Evolutionary conservation across 2,113 vertebrate species (phyloP), one percentile per base, ranked within the genome.

Genomic region (Poecile atricapillus): DNA sequence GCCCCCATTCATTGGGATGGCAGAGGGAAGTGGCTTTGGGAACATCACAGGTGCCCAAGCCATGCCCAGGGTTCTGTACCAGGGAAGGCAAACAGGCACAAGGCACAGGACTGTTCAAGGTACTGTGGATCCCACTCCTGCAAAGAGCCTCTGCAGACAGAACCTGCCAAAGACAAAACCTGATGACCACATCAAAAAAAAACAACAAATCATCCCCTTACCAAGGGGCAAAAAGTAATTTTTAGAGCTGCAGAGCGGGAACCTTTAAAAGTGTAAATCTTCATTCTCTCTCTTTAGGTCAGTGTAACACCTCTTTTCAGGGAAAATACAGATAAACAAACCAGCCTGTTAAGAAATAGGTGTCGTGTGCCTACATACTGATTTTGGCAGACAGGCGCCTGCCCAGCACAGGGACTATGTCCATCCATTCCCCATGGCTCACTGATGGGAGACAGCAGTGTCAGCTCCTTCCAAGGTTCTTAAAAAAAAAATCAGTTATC

Each of bases 191-290:
- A 65, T 85, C 73, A 68, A 69, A 35, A 43, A 1, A 46, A 44
- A n/a, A 1, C 41, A 67, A 78, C 46, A 6, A 3, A 39, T 9
- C 41, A 87, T 58, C 58, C 46, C 5, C 13, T 89, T 91, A 75
- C 44, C 86, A 71, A 91, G 81, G 83, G 83, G 65, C 65, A 83
- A 83, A 53, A 93, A 88, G 56, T 83, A 47, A 89, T 91, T 97
- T 95, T 87, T 82, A 62, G 83, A 96, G 52, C 59, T 74, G 27
- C 62, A n/a, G 50, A 88, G 24, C 15, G 31, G 84, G 77, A 92
- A 84, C 17, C 24, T 87, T 75, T 91, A 56, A 84, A 74, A 2
- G 11, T 14, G 1, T 83, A 73, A 81, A 95, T 77, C 78, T 85
- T 76, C 58, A 90, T 87, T 77, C 19, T 49, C 88, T 84, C 69